These are phyloP conservation scores for Chrysopilus asiliformis DNA, from an alignment of 2,888 invertebrate genomes.

Conservation along the genomic window DNA sequence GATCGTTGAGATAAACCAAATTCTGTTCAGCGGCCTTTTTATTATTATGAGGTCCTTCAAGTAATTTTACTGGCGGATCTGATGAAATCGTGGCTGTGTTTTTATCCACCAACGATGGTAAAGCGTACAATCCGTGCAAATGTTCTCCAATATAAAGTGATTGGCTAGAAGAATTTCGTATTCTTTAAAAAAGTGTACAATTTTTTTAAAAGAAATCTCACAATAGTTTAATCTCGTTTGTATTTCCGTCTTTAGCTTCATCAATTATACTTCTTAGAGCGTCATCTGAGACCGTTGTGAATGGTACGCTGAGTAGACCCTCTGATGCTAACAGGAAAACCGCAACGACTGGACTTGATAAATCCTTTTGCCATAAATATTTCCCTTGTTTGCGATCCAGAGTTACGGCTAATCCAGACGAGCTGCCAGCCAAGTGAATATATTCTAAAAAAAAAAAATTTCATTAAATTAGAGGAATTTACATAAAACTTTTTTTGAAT, in stretches of 20 bases:
- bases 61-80: conserved; percentile 53
- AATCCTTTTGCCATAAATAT: conserved; percentile 74
- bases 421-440: conserved; percentile 81
- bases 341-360: conserved; percentile 82
- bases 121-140: conserved; percentile 71
- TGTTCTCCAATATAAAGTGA: conserved; percentile 88
- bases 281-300: conserved; percentile 78
- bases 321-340: conserved; percentile 66
- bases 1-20: conserved; percentile 39
- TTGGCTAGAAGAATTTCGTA: conserved; percentile 44
- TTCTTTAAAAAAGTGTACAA: background rate
- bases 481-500: too few species aligned
- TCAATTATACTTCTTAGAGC: conserved; percentile 59
- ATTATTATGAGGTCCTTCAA: conserved; percentile 54
- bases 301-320: conserved; percentile 71
- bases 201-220: conserved; percentile 27
- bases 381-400: conserved; percentile 67
- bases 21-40: conserved; percentile 27
- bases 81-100: conserved; percentile 69
- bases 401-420: conserved; percentile 73
- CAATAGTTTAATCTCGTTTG: conserved; percentile 49
- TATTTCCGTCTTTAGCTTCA: conserved; percentile 45
- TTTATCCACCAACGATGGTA: conserved; percentile 86
- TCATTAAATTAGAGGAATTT: background rate
- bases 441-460: conserved; percentile 44